Percentiles rank a stretch among this genome's conserved stretches.
These are phyloP conservation scores for Cistogaster globosa DNA, from an alignment of 2,888 invertebrate genomes.

Conservation along the genomic window DNA sequence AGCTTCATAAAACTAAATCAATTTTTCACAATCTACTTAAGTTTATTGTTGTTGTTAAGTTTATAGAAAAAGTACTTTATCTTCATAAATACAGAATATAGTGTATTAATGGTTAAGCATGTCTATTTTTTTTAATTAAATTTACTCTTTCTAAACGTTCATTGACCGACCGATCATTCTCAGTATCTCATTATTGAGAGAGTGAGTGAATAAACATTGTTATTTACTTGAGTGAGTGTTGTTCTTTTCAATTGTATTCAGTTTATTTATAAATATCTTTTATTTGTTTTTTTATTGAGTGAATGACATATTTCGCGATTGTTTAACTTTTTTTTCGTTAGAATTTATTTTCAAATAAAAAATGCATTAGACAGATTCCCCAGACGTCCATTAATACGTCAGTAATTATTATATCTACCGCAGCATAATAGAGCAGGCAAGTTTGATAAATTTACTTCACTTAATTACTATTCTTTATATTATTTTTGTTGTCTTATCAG, in stretches of 20 bases:
- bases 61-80: not conserved
- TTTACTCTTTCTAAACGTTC: conserved; percentile 57
- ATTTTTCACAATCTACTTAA: not conserved
- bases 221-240: conserved; percentile 15
- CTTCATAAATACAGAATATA: not conserved
- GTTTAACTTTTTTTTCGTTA: not conserved
- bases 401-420: too few relatives aligned
- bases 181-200: conserved; percentile 40
- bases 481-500: not conserved
- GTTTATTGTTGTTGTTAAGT: not conserved
- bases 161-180: conserved; percentile 68
- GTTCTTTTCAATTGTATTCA: conserved; percentile 38
- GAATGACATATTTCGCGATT: conserved; percentile 27
- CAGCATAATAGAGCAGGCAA: not conserved
- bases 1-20: too few relatives aligned
- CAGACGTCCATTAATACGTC: too few relatives aligned
- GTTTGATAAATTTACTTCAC: not conserved
- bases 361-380: not conserved
- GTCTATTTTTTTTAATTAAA: not conserved
- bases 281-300: conserved; percentile 34
- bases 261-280: conserved; percentile 60
- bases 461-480: not conserved
- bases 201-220: conserved; percentile 36
- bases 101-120: conserved; percentile 10
- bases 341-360: not conserved